Percentiles rank a stretch among this genome's conserved stretches.
These are phyloP conservation scores for Pogonocherus hispidulus DNA, from an alignment of 2,888 invertebrate genomes.

Conservation along the genomic window DNA sequence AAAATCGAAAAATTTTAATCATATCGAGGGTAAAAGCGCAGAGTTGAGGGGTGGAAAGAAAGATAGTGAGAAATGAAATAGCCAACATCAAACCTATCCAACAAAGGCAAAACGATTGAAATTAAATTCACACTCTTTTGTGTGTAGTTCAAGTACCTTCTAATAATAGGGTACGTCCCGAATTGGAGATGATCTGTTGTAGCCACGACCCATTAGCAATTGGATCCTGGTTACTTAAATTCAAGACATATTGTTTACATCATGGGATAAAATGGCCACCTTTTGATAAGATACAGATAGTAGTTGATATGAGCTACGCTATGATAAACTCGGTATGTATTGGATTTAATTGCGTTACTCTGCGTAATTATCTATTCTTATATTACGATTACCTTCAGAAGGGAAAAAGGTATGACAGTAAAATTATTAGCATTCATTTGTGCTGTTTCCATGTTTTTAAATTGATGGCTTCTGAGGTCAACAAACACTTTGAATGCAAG, in stretches of 20 bases:
- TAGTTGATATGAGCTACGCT: too few species aligned
- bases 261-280: too few species aligned
- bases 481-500: not conserved
- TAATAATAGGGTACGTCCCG: not conserved
- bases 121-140: not conserved
- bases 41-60: not conserved
- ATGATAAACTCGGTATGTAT: too few species aligned
- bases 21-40: too few species aligned
- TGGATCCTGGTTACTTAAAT: not conserved
- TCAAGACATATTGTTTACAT: not conserved
- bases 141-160: not conserved
- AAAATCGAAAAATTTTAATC: too few species aligned
- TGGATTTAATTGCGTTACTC: too few species aligned
- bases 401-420: too few species aligned
- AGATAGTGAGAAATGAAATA: not conserved
- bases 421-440: not conserved
- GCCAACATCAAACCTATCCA: too few species aligned
- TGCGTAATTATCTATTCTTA: too few species aligned
- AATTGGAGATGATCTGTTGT: not conserved
- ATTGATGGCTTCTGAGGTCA: not conserved
- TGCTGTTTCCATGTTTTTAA: not conserved
- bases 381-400: too few species aligned
- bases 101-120: not conserved
- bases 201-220: not conserved
- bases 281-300: too few species aligned